These are phyloP conservation scores for Microctonus aethiopoides DNA, from an alignment of 2,888 invertebrate species.

Conservation along the genomic window DNA sequence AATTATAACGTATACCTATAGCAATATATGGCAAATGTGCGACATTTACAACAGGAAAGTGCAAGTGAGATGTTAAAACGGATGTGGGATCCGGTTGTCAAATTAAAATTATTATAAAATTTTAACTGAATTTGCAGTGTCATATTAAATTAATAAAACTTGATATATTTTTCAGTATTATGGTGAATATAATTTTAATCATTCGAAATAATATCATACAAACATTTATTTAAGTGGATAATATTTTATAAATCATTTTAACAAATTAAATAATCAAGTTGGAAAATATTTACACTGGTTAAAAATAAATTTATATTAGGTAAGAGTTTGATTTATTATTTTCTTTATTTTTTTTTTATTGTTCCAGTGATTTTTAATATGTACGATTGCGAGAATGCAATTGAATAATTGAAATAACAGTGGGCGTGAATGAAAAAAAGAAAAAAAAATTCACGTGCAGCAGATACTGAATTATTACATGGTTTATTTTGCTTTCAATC, in stretches of 20 bases:
- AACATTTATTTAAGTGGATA: neutral
- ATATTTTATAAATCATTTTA: no score
- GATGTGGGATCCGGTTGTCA: neutral
- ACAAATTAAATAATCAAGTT: no score
- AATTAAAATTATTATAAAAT: conserved; percentile 21
- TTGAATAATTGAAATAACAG: neutral
- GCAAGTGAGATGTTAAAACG: conserved; percentile 13
- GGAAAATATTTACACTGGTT: no score
- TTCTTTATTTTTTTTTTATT: neutral
- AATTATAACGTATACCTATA: neutral
- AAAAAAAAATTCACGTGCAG: conserved; percentile 7
- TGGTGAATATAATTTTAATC: neutral
- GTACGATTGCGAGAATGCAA: neutral
- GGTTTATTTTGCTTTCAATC: conserved; percentile 23
- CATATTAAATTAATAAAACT: neutral
- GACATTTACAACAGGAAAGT: neutral
- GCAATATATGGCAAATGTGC: neutral
- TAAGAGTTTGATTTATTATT: neutral
- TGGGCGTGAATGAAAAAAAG: neutral
- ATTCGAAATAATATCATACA: neutral
- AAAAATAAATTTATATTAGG: neutral
- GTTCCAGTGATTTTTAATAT: neutral
- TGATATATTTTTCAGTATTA: conserved; percentile 18
- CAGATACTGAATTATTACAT: neutral
- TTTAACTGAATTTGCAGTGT: conserved; percentile 10